Percentiles rank a stretch among this genome's conserved stretches.
Evolutionary conservation across 1,140 invertebrate species (phyloP).

Genomic region (Temnothorax curvispinosus): DNA sequence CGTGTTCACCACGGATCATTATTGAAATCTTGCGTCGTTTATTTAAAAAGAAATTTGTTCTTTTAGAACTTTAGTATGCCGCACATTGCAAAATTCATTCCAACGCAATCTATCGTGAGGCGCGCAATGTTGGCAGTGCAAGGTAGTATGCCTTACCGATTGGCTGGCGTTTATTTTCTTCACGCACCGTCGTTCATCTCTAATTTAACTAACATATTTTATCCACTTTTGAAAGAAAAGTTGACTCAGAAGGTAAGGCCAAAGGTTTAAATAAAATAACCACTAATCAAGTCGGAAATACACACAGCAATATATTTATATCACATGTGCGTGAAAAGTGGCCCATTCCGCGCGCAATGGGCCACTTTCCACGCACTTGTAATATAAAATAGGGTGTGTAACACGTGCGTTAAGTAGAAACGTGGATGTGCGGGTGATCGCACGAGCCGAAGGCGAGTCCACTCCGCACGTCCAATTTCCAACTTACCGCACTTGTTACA

Average conservation of each 20-base stretch:
- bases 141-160: constrained; percentile 83
- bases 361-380: too few species aligned
- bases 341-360: too few species aligned
- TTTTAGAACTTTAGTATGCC: constrained; percentile 79
- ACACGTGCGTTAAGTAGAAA: too few species aligned
- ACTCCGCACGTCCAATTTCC: too few species aligned
- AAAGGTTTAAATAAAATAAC: neutral
- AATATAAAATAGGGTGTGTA: too few species aligned
- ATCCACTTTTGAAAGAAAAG: constrained; percentile 82
- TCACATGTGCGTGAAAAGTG: too few species aligned
- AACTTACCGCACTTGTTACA: too few species aligned
- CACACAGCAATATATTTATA: neutral
- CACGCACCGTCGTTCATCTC: constrained; percentile 81
- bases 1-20: neutral
- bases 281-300: neutral
- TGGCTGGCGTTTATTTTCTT: constrained; percentile 80
- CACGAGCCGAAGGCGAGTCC: too few species aligned
- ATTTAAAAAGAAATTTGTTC: neutral
- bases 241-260: constrained; percentile 81
- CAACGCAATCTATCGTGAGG: constrained; percentile 80
- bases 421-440: too few species aligned
- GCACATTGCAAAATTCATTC: constrained; percentile 81
- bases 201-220: constrained; percentile 80
- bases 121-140: constrained; percentile 82
- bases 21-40: neutral